phyloP scores from a whole-genome alignment of 2,113 vertebrate genomes.

The Sitta europaea region DNA sequence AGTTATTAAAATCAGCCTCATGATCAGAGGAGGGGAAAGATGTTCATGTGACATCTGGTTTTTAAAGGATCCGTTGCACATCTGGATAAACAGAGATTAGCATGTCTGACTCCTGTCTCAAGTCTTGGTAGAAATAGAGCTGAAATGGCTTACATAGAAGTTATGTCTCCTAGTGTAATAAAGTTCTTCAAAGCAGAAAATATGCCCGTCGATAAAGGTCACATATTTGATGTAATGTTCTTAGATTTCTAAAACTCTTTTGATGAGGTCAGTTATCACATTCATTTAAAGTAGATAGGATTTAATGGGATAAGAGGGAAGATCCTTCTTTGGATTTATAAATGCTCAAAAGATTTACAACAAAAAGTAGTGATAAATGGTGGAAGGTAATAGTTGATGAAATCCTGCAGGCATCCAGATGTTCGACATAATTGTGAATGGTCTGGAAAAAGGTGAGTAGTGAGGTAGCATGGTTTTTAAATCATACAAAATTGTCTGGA shows the following conservation, averaged over 20 bases:
- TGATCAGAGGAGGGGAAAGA: background rate
- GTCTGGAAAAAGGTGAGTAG: background rate
- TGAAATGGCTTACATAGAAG: constrained; percentile 1
- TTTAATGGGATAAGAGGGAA: constrained; percentile 54
- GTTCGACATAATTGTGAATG: constrained; percentile 35
- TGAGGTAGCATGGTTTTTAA: background rate
- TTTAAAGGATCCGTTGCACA: background rate
- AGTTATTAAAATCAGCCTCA: background rate
- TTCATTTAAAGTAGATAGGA: constrained; percentile 20
- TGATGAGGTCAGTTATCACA: constrained; percentile 42
- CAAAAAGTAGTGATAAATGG: constrained; percentile 29
- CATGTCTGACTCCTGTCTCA: background rate
- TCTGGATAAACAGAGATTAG: background rate
- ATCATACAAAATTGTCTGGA: background rate
- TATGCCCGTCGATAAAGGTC: constrained; percentile 29
- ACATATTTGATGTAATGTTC: constrained; percentile 31
- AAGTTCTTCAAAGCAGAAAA: constrained; percentile 47
- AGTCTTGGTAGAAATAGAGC: background rate
- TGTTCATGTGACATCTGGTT: rapidly evolving
- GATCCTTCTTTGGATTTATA: constrained; percentile 31
- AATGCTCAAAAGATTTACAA: constrained; percentile 23
- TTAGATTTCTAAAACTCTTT: constrained; percentile 57
- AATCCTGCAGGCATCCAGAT: constrained; percentile 20
- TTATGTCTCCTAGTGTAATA: background rate
- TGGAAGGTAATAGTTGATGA: constrained; percentile 31